phyloP scores from a whole-genome alignment of 2,797 vertebrate species.

The Cirrhinus molitorella region DNA sequence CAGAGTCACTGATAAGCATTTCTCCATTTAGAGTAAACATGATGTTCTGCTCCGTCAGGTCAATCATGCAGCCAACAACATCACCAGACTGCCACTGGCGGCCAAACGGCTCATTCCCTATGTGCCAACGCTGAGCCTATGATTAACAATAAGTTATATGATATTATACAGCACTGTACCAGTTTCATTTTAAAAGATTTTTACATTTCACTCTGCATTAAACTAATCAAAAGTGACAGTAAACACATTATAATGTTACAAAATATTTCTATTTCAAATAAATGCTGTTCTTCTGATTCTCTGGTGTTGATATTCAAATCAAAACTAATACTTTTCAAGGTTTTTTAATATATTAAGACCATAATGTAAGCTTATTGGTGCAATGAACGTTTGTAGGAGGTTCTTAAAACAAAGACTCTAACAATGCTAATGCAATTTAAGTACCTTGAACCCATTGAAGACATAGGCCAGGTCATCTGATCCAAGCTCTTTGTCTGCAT shows the following conservation, averaged over 20 bases:
- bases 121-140: conserved; percentile 93
- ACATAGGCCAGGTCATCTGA: conserved; percentile 90
- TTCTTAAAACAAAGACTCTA: not conserved
- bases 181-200: not conserved
- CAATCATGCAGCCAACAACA: conserved; percentile 94
- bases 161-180: not conserved
- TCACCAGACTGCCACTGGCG: conserved; percentile 91
- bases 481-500: conserved; percentile 89
- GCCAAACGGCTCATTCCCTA: conserved; percentile 91
- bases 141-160: not conserved
- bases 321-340: too few species aligned
- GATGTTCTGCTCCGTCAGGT: conserved; percentile 89
- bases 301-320: too few species aligned
- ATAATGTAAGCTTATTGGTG: too few species aligned
- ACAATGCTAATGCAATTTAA: not conserved
- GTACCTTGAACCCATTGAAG: conserved; percentile 92
- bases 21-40: conserved; percentile 96
- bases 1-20: conserved; percentile 93
- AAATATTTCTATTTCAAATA: too few species aligned
- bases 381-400: not conserved
- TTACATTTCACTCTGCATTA: not conserved
- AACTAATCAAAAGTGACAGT: not conserved
- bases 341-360: too few species aligned
- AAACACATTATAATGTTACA: not conserved
- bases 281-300: too few species aligned